Evolutionary conservation across 2,113 vertebrate genomes (phyloP), one percentile per base, ranked within the genome.

Genomic region (Bufo bufo): DNA sequence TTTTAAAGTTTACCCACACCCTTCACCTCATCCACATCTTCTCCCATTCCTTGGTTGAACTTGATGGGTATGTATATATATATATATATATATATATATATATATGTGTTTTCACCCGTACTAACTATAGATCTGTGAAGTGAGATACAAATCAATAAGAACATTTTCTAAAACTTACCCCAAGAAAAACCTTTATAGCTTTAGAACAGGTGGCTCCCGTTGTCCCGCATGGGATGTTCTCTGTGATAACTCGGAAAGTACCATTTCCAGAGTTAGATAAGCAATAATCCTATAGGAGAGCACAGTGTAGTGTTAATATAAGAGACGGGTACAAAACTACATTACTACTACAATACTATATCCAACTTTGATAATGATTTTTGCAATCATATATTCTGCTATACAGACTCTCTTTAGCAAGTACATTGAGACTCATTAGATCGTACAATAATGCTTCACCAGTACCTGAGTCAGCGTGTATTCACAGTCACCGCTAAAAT

Each of bases 131-230:
- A 33, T 33, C 33, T 33, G 33, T 33, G 33, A 33, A 33, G 33
- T 33, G 33, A 33, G 33, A 33, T 33, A 33, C 33, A 33, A 33
- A 33, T 33, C 33, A 33, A 33, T 33, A 33, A 33, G 33, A 33
- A 33, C 33, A 33, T 33, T 33, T 33, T 33, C 33, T 33, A 33
- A 33, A 81, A 88, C 93, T 93, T 90, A 98, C 97, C 95, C 91
- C 94, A 19, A 97, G 87, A 82, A 96, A 97, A 81, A 98, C 77
- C 92, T 95, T 98, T 91, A 98, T 96, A 87, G 95, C 94, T 91
- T 97, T 98, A 87, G 97, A 97, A 91, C 97, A 98, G 79, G 97
- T 96, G 89, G 95, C 94, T 1, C 97, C 97, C 0, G 96, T 96
- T 45, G 95, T 96, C 69, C 96, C 97, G 94, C 33, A 33, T 33